Evolutionary conservation across 1,140 invertebrate genomes (phyloP), one percentile per base, ranked within the genome.

Genomic region (Cydia fagiglandana): DNA sequence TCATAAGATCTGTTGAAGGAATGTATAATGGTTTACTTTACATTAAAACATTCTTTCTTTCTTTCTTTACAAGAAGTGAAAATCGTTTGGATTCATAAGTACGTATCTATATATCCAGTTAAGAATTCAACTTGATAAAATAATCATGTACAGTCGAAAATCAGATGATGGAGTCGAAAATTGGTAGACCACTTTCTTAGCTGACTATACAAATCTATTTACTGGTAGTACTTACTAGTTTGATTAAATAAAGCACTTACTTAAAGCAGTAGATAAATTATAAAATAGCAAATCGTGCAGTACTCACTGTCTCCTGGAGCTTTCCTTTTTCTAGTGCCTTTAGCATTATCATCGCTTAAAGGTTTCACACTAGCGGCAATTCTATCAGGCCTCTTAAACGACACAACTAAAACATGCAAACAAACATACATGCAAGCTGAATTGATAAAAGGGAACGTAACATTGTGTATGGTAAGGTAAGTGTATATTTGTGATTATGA

Each of bases 241-340:
- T 30, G 30, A 30, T 30, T 4, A 2, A 30, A 3, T n/a, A 74
- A 73, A 77, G 12, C 76, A 68, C n/a, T n/a, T n/a, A n/a, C n/a
- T n/a, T n/a, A n/a, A n/a, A 77, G 12, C 76, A 68, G 6, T 7
- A 30, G 30, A 30, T 1, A 30, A 30, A 30, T 4, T 61, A 61
- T 56, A 24, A 24, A 24, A 24, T 24, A 61, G 56, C 56, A 79
- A 28, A 64, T 5, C 85, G 80, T 89, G 85, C 83, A 74, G 28
- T 84, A 94, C 94, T 94, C 94, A 96, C 96, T 95, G 89, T 94
- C 93, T 73, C 95, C 95, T 12, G 96, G 96, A 85, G 96, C 96
- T 93, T 97, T 97, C 86, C 96, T 93, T 93, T 96, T 97, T 90
- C 96, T 94, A 61, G 95, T 90, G 28, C 79, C 79, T 79, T 83